Conservation (phyloP, 2,888 invertebrate genomes). For the Uloborus plumipes region DNA sequence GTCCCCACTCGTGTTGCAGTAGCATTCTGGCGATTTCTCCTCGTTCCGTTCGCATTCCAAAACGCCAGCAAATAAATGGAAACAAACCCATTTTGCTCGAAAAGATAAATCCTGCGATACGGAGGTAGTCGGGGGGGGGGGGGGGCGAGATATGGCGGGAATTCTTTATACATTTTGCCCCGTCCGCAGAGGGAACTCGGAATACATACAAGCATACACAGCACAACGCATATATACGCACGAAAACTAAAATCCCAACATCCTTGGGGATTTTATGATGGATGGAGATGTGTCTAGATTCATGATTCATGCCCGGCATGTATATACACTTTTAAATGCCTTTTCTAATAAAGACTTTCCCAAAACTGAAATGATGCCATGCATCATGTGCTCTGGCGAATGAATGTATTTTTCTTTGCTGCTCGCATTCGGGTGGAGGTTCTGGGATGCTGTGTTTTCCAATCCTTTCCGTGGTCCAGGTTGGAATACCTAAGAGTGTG, state of each 20-base stretch:
- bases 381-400: constrained; percentile 18
- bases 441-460: background rate
- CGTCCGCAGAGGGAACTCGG: background rate
- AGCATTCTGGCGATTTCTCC: constrained; percentile 11
- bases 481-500: constrained; percentile 10
- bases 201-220: background rate
- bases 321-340: constrained; percentile 54
- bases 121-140: background rate
- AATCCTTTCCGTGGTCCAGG: background rate
- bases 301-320: constrained; percentile 49
- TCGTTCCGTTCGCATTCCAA: constrained; percentile 38
- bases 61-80: constrained; percentile 47
- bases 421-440: background rate
- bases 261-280: constrained; percentile 48
- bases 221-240: constrained; percentile 5
- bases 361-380: constrained; percentile 46
- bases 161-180: constrained; percentile 50
- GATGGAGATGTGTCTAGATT: constrained; percentile 28
- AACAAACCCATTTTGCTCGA: constrained; percentile 17
- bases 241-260: constrained; percentile 35
- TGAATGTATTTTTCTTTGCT: constrained; percentile 13
- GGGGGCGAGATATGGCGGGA: constrained; percentile 4
- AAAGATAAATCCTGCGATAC: constrained; percentile 49
- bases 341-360: constrained; percentile 60
- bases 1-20: constrained; percentile 1